These are phyloP conservation scores for Drosophila kanapiae DNA, from an alignment of 1,140 invertebrate genomes.

Conservation along the genomic window DNA sequence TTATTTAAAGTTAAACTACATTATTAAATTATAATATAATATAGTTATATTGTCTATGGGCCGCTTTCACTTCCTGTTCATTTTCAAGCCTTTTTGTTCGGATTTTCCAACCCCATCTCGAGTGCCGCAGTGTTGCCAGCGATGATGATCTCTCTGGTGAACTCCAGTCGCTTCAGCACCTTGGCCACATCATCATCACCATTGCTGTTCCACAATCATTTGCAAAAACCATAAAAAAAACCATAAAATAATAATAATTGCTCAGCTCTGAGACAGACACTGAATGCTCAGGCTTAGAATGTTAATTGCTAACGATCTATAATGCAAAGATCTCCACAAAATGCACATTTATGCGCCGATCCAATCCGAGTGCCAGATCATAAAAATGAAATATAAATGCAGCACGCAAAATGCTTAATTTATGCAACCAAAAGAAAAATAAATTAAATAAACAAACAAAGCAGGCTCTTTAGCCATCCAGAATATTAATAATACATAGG, in stretches of 20 bases:
- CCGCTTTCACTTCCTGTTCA: background rate
- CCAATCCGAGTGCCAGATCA: background rate
- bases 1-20: no score
- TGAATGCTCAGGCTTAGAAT: constrained; percentile 29
- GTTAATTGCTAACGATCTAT: constrained; percentile 69
- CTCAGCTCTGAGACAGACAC: constrained; percentile 8
- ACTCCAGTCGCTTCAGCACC: constrained; percentile 25
- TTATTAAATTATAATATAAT: no score
- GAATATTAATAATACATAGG: background rate
- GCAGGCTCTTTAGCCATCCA: background rate
- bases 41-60: no score
- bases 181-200: constrained; percentile 8
- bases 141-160: constrained; percentile 12
- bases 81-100: background rate
- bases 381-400: constrained; percentile 21
- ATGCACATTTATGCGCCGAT: constrained; percentile 39
- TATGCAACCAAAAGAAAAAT: constrained; percentile 5
- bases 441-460: background rate
- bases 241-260: constrained; percentile 63
- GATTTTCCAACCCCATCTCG: no score
- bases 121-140: constrained; percentile 20
- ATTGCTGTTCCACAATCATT: constrained; percentile 48
- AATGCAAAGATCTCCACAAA: constrained; percentile 47
- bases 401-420: constrained; percentile 16
- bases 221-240: constrained; percentile 57